Conservation (phyloP, 1,140 invertebrate genomes). For the Heliconius melpomene region DNA sequence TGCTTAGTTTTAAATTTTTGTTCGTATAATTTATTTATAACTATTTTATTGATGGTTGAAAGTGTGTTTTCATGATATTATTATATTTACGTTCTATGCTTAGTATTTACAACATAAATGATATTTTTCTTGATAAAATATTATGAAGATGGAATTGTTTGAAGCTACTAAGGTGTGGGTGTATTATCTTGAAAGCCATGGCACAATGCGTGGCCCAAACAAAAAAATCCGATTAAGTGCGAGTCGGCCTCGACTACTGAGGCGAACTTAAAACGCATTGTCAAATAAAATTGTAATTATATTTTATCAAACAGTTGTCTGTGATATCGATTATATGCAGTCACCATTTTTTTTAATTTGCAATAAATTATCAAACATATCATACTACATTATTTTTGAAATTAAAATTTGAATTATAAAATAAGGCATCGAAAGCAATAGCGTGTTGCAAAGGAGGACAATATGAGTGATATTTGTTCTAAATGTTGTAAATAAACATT, state of each 20-base stretch:
- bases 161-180: neutral
- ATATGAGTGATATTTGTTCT: constrained; percentile 33
- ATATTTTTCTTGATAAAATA: neutral
- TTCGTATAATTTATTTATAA: neutral
- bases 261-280: too few relatives aligned
- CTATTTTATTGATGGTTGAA: neutral
- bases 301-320: too few relatives aligned
- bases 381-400: neutral
- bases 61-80: too few relatives aligned
- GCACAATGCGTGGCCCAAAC: too few relatives aligned
- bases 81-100: neutral
- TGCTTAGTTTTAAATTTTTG: too few relatives aligned
- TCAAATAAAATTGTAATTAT: too few relatives aligned
- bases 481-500: constrained; percentile 30
- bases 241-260: too few relatives aligned
- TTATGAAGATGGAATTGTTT: neutral
- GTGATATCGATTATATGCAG: too few relatives aligned
- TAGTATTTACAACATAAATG: neutral
- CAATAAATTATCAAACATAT: neutral
- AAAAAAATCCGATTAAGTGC: too few relatives aligned
- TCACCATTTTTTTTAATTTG: too few relatives aligned
- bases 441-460: constrained; percentile 25
- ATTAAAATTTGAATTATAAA: neutral
- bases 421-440: constrained; percentile 35
- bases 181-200: too few relatives aligned